Percentiles rank a stretch among this genome's conserved stretches.
phyloP scores from a whole-genome alignment of 2,113 vertebrate genomes.

The Tachuris rubrigastra region DNA sequence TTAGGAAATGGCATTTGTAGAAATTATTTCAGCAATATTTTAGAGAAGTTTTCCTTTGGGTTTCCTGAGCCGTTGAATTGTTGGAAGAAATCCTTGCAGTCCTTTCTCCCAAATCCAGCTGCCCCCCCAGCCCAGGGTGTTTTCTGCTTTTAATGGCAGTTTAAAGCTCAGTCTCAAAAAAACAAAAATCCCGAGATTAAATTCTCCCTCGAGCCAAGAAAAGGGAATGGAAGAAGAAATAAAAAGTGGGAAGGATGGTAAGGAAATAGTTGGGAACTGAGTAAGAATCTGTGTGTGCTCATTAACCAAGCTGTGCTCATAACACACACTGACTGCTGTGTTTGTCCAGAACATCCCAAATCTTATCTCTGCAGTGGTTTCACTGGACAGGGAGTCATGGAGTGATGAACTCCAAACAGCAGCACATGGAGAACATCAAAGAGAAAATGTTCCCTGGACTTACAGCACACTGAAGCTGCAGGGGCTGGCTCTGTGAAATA shows the following conservation, averaged over 20 bases:
- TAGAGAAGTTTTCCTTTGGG: background rate
- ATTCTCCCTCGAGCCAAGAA: background rate
- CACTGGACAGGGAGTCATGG: background rate
- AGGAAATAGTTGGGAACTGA: background rate
- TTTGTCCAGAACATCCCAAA: background rate
- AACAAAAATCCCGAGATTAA: background rate
- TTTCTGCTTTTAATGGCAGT: background rate
- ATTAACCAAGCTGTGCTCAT: background rate
- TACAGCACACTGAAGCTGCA: background rate
- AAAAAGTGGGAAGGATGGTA: background rate
- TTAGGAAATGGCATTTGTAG: background rate
- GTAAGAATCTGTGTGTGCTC: background rate
- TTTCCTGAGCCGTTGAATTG: background rate
- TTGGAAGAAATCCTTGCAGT: background rate
- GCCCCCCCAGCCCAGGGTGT: background rate
- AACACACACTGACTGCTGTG: background rate
- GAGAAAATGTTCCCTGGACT: background rate
- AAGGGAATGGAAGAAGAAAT: background rate
- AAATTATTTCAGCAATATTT: background rate
- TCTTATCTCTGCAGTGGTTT: background rate
- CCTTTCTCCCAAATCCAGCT: background rate
- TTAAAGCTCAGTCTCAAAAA: background rate
- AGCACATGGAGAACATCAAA: background rate
- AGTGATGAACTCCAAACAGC: background rate
- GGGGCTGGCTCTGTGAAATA: background rate